These are phyloP conservation scores for Eulithis prunata DNA, from an alignment of 2,888 invertebrate species.

Conservation along the genomic window DNA sequence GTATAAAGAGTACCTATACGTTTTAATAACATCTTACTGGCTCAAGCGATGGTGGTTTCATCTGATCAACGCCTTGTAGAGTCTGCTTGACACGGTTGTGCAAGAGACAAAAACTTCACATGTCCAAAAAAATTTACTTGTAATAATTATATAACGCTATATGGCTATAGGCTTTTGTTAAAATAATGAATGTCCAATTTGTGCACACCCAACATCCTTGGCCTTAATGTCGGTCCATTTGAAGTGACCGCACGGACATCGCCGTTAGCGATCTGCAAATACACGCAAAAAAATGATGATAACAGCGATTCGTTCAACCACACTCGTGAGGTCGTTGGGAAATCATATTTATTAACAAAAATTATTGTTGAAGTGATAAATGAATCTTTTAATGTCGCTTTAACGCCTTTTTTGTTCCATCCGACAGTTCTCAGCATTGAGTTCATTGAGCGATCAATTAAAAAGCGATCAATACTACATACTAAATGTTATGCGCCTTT, in stretches of 20 bases:
- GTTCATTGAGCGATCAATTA: constrained; percentile 38
- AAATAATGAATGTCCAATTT: constrained; percentile 74
- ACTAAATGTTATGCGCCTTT: constrained; percentile 28
- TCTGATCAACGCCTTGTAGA: constrained; percentile 44
- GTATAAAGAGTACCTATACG: constrained; percentile 12
- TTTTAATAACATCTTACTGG: constrained; percentile 30
- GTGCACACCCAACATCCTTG: constrained; percentile 68
- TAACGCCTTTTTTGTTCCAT: constrained; percentile 38
- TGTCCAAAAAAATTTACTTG: constrained; percentile 57
- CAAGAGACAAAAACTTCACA: constrained; percentile 53
- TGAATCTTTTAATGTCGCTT: constrained; percentile 34
- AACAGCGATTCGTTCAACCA: constrained; percentile 55
- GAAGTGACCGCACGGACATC: constrained; percentile 60
- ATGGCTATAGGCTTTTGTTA: constrained; percentile 71
- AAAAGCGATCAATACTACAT: constrained; percentile 24
- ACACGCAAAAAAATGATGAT: constrained; percentile 64
- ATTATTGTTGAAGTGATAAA: constrained; percentile 48
- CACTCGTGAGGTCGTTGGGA: constrained; percentile 41
- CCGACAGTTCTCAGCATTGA: constrained; percentile 38
- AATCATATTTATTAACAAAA: constrained; percentile 49
- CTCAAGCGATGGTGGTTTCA: constrained; percentile 37
- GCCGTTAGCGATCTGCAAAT: constrained; percentile 72
- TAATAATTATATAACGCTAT: constrained; percentile 68
- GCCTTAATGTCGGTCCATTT: constrained; percentile 74
- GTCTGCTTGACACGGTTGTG: constrained; percentile 46